A percentile compares a stretch with the other conserved stretches of the same genome.
Conservation (phyloP, 2,888 invertebrate genomes). For the Limnephilus rhombicus region DNA sequence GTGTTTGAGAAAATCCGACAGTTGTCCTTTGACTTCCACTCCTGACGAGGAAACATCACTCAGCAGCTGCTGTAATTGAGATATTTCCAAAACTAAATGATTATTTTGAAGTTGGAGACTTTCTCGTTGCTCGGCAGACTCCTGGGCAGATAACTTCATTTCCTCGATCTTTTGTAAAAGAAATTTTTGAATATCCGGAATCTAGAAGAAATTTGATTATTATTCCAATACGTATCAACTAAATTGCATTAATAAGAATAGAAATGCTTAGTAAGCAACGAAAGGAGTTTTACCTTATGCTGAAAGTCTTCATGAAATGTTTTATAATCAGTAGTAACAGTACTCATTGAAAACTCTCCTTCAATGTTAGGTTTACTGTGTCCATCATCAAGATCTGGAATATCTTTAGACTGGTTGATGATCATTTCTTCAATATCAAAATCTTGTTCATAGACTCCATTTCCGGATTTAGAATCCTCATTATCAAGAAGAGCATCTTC, state of each 20-base stretch:
- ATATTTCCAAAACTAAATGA: constrained; percentile 80
- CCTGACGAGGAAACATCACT: constrained; percentile 72
- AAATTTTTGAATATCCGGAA: constrained; percentile 85
- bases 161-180: constrained; percentile 85
- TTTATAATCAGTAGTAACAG: constrained; percentile 84
- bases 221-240: background rate
- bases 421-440: constrained; percentile 71
- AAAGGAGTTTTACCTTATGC: constrained; percentile 77
- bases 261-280: background rate
- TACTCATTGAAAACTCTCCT: constrained; percentile 73
- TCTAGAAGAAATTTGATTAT: constrained; percentile 72
- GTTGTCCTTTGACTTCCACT: constrained; percentile 73
- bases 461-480: constrained; percentile 69
- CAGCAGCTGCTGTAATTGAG: constrained; percentile 73
- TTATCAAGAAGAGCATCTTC: background rate
- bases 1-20: constrained; percentile 76
- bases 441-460: constrained; percentile 67
- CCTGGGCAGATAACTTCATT: constrained; percentile 84
- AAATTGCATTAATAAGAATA: background rate
- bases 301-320: constrained; percentile 85
- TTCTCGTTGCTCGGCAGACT: constrained; percentile 80
- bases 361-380: constrained; percentile 54
- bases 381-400: constrained; percentile 65
- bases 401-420: constrained; percentile 69
- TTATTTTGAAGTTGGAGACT: constrained; percentile 80